Base-by-base conservation (phyloP, 2,888 invertebrate species). In the Lasioglossum villosulum region DNA sequence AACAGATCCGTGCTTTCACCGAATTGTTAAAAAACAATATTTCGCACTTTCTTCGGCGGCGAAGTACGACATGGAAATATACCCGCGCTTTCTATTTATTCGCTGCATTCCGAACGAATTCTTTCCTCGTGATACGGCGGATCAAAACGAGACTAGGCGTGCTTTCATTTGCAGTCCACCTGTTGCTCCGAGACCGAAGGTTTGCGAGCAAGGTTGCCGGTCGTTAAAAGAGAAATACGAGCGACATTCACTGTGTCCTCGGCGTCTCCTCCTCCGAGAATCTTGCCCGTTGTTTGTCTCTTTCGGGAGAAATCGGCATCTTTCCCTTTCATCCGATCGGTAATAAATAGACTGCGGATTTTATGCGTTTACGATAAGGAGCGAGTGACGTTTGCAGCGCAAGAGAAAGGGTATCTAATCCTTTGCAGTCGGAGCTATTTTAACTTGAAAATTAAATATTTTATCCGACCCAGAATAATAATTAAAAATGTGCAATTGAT, bases 91-190 rank as follows among this genome's bases (percentile, higher is more conserved):
- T 68, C 66, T 37, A 68, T 68, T 34, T 30, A 27, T 39, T 70
- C 14, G 19, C n/a, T 37, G 59, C 19, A 34, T 73, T 72, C 71
- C 4, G 23, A 42, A 14, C 63, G 66, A 87, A 83, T 80, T 75
- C 73, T 72, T 79, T 68, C 52, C 23, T 37, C 75, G 63, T 73
- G 63, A 34, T 34, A 30, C 70, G 6, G 75, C 78, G 72, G 45
- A 85, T 83, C 71, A 37, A 70, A 82, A 87, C 66, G 59, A 86
- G 75, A 78, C 81, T 39, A 70, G 52, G 12, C 77, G 63, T 63
- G 81, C 77, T 90, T 89, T 87, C 83, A 82, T 90, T 89, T 84
- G 79, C 63, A 82, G 77, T 88, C 77, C 84, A 89, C 86, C 84
- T 90, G 89, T 86, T 90, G 82, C 85, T 82, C 23, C n/a, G 39